These are phyloP conservation scores for Podotricha telesiphe DNA, from an alignment of 2,888 invertebrate species.

Conservation along the genomic window DNA sequence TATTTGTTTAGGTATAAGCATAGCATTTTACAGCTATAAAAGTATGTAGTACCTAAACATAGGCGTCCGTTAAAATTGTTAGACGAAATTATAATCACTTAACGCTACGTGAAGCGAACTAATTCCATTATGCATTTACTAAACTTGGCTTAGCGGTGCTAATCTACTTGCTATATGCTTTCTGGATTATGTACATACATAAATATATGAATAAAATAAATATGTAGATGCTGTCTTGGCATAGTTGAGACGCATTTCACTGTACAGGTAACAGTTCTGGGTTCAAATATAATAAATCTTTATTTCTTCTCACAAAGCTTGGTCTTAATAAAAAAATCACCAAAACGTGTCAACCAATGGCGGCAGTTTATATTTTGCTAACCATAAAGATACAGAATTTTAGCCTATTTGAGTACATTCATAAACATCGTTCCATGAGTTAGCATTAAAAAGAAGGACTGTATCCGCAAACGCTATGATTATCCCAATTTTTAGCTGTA, in stretches of 20 bases:
- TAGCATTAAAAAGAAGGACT: not conserved
- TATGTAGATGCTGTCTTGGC: too few relatives aligned
- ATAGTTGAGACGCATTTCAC: too few relatives aligned
- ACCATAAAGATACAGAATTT: not conserved
- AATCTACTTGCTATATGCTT: slow-evolving; percentile 12
- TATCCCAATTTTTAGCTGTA: too few relatives aligned
- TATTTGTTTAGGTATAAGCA: too few relatives aligned
- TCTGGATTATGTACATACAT: not conserved
- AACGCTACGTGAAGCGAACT: slow-evolving; percentile 26
- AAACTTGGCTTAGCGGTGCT: slow-evolving; percentile 18
- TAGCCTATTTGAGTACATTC: not conserved
- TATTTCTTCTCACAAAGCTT: too few relatives aligned
- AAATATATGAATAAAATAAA: not conserved
- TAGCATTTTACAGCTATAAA: not conserved
- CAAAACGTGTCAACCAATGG: too few relatives aligned
- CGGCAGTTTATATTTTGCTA: not conserved
- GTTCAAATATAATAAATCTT: too few relatives aligned
- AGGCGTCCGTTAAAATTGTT: not conserved
- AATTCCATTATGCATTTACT: slow-evolving; percentile 30
- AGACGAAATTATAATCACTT: slow-evolving; percentile 16
- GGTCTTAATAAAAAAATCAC: too few relatives aligned
- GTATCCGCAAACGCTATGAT: not conserved
- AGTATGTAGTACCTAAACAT: not conserved
- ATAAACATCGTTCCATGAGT: not conserved
- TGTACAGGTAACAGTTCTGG: too few relatives aligned